Conservation (phyloP, 2,888 invertebrate genomes). For the Tetheella fluctuosa region DNA sequence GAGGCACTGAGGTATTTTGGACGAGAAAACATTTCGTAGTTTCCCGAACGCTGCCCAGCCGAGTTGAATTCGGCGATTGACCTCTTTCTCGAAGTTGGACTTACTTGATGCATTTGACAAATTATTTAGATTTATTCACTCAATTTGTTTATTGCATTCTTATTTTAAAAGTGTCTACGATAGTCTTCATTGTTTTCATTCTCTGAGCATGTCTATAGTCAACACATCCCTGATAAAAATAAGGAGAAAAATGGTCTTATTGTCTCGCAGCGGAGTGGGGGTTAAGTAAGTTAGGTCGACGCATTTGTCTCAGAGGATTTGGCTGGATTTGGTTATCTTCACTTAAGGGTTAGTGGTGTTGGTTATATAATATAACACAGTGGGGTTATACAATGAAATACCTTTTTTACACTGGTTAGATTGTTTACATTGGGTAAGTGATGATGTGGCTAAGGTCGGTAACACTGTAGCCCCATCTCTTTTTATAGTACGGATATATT, state of each 20-base stretch:
- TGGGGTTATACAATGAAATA: neutral
- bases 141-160: no score
- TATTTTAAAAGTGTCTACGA: neutral
- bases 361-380: constrained; percentile 4
- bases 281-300: constrained; percentile 18
- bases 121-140: no score
- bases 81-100: no score
- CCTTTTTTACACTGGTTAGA: neutral
- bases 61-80: no score
- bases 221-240: constrained; percentile 18
- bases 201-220: neutral
- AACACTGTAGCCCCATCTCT: no score
- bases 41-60: no score
- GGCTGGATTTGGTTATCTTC: neutral
- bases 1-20: no score
- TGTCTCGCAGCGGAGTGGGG: constrained; percentile 7
- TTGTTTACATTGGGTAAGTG: neutral
- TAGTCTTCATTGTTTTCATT: neutral
- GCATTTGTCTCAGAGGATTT: constrained; percentile 17
- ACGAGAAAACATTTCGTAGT: no score
- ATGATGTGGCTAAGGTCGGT: no score
- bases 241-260: constrained; percentile 19
- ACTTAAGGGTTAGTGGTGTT: constrained; percentile 10
- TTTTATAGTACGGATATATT: no score
- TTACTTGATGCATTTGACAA: no score